phyloP scores from a whole-genome alignment of 2,797 vertebrate genomes.

The Nothura maculosa region DNA sequence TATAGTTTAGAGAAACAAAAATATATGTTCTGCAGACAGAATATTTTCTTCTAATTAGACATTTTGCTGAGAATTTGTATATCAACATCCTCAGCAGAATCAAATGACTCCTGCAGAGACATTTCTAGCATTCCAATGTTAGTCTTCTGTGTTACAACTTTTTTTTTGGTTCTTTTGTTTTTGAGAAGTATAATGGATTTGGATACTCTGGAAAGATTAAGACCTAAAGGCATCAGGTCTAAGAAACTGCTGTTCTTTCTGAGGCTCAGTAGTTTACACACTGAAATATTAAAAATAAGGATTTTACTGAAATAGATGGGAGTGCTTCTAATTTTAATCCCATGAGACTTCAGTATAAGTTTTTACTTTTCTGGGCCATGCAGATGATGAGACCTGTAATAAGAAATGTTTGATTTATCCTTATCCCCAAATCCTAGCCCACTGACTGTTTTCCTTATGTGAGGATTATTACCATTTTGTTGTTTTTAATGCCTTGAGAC shows the following conservation, averaged over 20 bases:
- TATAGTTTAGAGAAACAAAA: constrained; percentile 1
- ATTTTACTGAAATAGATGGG: background rate
- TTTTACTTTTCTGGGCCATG: background rate
- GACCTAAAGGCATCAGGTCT: background rate
- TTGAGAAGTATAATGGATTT: background rate
- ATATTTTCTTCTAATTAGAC: constrained; percentile 34
- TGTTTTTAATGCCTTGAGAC: background rate
- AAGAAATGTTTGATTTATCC: background rate
- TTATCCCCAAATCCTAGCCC: background rate
- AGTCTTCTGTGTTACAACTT: background rate
- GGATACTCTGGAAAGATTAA: background rate
- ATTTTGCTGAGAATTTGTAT: background rate
- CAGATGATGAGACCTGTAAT: background rate
- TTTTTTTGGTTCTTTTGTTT: background rate
- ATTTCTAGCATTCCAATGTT: constrained; percentile 7
- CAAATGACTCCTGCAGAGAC: background rate
- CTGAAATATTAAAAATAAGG: background rate
- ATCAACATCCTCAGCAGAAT: background rate
- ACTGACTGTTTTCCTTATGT: background rate
- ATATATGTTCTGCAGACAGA: background rate
- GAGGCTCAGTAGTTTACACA: background rate
- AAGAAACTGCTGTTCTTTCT: background rate
- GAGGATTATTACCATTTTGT: background rate
- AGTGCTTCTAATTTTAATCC: background rate
- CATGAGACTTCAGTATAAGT: rapidly evolving